Evolutionary conservation across 2,113 vertebrate species (phyloP).

Genomic region (Pontoporia blainvillei): DNA sequence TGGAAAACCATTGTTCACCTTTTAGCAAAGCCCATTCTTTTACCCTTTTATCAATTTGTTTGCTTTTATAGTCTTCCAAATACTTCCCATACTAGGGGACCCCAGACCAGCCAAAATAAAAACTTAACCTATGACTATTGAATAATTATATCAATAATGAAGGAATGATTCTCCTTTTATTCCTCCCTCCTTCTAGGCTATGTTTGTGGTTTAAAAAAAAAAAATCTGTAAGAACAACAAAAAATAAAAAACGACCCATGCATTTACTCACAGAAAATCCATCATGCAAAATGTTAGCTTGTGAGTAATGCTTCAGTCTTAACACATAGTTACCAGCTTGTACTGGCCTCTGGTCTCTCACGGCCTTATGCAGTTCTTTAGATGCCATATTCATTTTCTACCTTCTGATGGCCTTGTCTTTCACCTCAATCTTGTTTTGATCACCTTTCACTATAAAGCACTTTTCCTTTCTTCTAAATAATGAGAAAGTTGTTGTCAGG

Average conservation of each 20-base stretch:
- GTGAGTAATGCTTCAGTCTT: constrained; percentile 33
- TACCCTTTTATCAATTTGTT: not conserved
- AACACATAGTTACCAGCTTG: constrained; percentile 66
- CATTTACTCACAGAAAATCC: constrained; percentile 61
- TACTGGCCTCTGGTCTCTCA: constrained; percentile 49
- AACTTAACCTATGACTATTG: not conserved
- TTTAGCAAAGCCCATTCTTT: constrained; percentile 26
- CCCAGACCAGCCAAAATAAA: not conserved
- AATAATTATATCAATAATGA: not conserved
- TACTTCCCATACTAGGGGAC: not conserved
- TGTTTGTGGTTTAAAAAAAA: constrained; percentile 45
- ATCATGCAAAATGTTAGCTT: constrained; percentile 53
- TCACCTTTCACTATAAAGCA: constrained; percentile 53
- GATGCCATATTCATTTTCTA: constrained; percentile 5
- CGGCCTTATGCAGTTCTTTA: constrained; percentile 43
- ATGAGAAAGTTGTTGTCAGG: constrained; percentile 76
- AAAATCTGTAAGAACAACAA: not conserved
- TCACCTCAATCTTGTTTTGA: constrained; percentile 33
- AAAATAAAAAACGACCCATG: not conserved
- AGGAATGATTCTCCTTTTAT: not conserved
- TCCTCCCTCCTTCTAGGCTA: not conserved
- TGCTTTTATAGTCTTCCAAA: not conserved
- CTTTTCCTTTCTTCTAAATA: constrained; percentile 40
- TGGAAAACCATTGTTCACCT: not conserved
- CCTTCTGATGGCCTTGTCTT: constrained; percentile 45